Conservation (phyloP, 2,888 invertebrate species). For the Diplazon laetatorius region DNA sequence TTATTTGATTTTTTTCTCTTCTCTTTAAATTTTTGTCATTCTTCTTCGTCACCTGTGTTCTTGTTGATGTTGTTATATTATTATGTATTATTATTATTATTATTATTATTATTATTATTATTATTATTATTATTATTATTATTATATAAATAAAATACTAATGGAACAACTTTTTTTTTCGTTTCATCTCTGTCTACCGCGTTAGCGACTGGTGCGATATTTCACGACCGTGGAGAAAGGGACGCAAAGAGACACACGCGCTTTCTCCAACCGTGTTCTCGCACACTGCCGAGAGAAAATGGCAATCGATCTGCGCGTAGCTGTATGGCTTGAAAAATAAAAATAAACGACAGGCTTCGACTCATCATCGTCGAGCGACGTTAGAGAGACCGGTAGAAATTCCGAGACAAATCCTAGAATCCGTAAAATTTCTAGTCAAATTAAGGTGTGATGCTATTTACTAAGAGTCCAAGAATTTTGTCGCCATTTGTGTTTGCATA, state of each 20-base stretch:
- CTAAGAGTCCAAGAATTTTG: no score
- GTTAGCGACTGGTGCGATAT: neutral
- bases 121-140: no score
- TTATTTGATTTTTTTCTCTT: neutral
- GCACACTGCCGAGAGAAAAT: slow-evolving; percentile 29
- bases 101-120: no score
- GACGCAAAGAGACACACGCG: slow-evolving; percentile 29
- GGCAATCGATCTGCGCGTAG: slow-evolving; percentile 23
- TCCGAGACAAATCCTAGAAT: neutral
- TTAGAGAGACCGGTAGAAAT: neutral
- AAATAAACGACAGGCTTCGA: no score
- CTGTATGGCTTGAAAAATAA: no score
- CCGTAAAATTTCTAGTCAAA: slow-evolving; percentile 42
- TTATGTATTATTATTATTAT: no score
- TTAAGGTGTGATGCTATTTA: slow-evolving; percentile 3
- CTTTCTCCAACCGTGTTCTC: slow-evolving; percentile 28
- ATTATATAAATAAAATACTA: no score
- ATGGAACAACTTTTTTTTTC: neutral
- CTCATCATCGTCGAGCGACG: slow-evolving; percentile 32
- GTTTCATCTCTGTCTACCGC: neutral
- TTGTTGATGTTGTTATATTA: no score
- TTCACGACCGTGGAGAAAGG: neutral
- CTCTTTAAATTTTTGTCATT: no score
- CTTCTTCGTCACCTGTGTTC: no score
- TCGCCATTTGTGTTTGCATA: no score